Evolutionary conservation across 2,888 invertebrate species (phyloP).

Genomic region (Hololepta plana): DNA sequence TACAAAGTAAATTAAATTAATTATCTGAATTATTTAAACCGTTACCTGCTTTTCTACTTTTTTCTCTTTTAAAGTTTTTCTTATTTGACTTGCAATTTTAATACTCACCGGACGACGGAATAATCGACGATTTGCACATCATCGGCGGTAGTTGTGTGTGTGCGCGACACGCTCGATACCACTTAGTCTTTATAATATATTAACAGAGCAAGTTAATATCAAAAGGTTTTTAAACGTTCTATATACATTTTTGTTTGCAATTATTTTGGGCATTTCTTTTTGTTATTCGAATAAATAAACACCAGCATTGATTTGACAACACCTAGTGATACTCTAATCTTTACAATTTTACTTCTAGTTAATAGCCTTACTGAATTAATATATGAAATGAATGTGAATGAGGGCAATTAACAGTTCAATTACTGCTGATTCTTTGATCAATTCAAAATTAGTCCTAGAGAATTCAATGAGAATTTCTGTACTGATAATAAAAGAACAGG

Average conservation of each 20-base stretch:
- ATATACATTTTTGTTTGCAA: slow-evolving; percentile 2
- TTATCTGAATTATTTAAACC: no score
- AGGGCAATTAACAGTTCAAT: no score
- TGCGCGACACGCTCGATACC: slow-evolving; percentile 19
- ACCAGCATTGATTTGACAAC: no score
- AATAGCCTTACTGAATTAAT: no score
- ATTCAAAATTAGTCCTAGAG: no score
- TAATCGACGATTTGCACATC: slow-evolving; percentile 10
- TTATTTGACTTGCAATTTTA: slow-evolving; percentile 3
- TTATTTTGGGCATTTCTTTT: slow-evolving; percentile 6
- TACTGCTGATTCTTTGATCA: neutral
- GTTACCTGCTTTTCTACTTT: slow-evolving; percentile 5
- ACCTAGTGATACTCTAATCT: no score
- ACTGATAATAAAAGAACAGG: neutral
- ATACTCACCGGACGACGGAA: slow-evolving; percentile 11
- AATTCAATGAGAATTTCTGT: neutral
- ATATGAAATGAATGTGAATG: no score
- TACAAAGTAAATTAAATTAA: no score
- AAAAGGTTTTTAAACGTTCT: no score
- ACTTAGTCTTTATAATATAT: slow-evolving; percentile 28
- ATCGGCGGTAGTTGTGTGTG: no score
- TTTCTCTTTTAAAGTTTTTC: neutral
- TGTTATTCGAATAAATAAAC: slow-evolving; percentile 2
- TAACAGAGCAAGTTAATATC: slow-evolving; percentile 33
- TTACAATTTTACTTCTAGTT: no score